Evolutionary conservation across 2,113 vertebrate species (phyloP).

Genomic region (Dicentrarchus labrax): DNA sequence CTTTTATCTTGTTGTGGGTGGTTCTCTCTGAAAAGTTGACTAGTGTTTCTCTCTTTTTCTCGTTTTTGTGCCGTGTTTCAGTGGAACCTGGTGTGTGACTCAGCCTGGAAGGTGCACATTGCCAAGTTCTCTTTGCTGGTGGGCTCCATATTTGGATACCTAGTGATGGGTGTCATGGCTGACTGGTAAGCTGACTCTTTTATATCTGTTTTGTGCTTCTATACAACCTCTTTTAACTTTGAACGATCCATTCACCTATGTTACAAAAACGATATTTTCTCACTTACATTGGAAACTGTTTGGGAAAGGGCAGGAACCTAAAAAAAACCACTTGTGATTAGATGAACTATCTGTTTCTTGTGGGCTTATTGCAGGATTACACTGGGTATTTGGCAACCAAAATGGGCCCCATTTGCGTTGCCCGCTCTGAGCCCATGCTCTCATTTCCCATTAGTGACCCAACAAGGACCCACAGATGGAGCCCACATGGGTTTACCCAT

Average conservation of each 20-base stretch:
- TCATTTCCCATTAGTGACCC: too few relatives aligned
- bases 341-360: too few relatives aligned
- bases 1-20: conserved; percentile 29
- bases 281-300: not conserved
- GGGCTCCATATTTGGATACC: conserved; percentile 97
- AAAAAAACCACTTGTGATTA: too few relatives aligned
- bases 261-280: not conserved
- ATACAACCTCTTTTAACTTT: not conserved
- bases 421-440: too few relatives aligned
- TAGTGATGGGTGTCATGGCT: conserved; percentile 97
- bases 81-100: conserved; percentile 98
- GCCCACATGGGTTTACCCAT: too few relatives aligned
- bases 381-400: too few relatives aligned
- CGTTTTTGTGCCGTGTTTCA: conserved; percentile 73
- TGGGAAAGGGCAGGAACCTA: too few relatives aligned
- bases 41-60: conserved; percentile 33
- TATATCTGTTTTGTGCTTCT: conserved; percentile 13
- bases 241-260: not conserved
- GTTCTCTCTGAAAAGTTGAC: conserved; percentile 20
- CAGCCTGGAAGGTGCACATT: conserved; percentile 97
- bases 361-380: too few relatives aligned
- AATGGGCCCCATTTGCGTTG: too few relatives aligned
- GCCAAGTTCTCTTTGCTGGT: conserved; percentile 97
- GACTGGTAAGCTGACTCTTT: conserved; percentile 91
- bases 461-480: too few relatives aligned